Conservation (phyloP, 2,113 vertebrate species). For the Pseudopodoces humilis region DNA sequence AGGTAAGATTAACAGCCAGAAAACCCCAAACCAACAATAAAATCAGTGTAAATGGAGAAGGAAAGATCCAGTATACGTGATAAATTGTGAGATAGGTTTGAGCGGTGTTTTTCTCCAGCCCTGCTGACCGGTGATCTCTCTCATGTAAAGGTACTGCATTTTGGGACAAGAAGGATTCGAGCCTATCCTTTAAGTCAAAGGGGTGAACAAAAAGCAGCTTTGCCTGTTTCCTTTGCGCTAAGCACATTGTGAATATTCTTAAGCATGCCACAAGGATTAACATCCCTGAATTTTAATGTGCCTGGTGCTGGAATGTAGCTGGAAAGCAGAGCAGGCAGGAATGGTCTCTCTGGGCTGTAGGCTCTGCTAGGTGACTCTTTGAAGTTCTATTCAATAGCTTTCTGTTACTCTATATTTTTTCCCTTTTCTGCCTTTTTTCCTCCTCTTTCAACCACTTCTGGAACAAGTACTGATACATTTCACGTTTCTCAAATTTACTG, state of each 20-base stretch:
- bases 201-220: slow-evolving; percentile 52
- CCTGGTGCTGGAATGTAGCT: slow-evolving; percentile 29
- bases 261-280: slow-evolving; percentile 62
- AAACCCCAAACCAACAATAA: neutral
- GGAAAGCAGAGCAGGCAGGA: slow-evolving; percentile 14
- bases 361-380: slow-evolving; percentile 39
- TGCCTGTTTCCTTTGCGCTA: slow-evolving; percentile 37
- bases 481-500: neutral
- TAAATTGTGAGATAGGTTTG: neutral
- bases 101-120: neutral
- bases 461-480: neutral
- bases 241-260: slow-evolving; percentile 62
- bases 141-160: neutral
- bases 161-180: neutral
- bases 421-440: fast-evolving
- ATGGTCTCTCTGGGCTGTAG: neutral
- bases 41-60: neutral
- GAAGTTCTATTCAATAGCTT: neutral
- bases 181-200: neutral
- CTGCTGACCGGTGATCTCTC: neutral
- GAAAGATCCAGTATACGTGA: neutral
- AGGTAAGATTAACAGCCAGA: slow-evolving; percentile 44
- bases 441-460: neutral
- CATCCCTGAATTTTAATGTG: slow-evolving; percentile 63
- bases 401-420: neutral